phyloP scores from a whole-genome alignment of 92 coral and sea anemone species.

The Phymanthus crucifer region DNA sequence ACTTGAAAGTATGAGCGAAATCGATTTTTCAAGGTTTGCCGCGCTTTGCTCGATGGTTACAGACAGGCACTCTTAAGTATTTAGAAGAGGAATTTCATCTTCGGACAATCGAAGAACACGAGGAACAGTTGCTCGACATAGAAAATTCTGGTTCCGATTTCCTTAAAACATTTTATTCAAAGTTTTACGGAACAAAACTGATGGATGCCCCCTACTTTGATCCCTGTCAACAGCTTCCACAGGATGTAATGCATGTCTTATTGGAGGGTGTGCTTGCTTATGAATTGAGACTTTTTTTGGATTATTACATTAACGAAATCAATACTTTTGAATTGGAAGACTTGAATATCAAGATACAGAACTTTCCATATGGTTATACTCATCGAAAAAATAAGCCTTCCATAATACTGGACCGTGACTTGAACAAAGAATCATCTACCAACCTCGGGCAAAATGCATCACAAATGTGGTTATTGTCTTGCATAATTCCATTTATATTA shows the following conservation, averaged over 20 bases:
- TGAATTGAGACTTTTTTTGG: constrained; percentile 23
- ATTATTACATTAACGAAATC: not conserved
- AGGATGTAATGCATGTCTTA: constrained; percentile 46
- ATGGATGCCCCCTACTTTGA: constrained; percentile 53
- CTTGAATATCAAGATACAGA: not conserved
- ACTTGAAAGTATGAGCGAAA: too few species aligned
- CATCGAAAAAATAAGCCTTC: not conserved
- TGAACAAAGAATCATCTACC: not conserved
- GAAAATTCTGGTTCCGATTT: not conserved
- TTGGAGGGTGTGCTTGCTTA: constrained; percentile 44
- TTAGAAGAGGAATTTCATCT: constrained; percentile 53
- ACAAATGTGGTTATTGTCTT: constrained; percentile 35
- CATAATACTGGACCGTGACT: not conserved
- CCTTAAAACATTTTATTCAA: constrained; percentile 35
- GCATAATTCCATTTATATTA: constrained; percentile 29
- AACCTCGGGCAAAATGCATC: not conserved
- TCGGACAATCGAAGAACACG: constrained; percentile 21
- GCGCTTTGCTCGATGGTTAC: too few species aligned
- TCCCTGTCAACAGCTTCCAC: constrained; percentile 45
- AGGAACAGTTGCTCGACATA: constrained; percentile 10
- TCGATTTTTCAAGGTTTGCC: too few species aligned
- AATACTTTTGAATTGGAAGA: constrained; percentile 14
- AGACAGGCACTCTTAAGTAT: too few species aligned
- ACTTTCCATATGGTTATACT: not conserved
- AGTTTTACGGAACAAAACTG: constrained; percentile 43